These are phyloP conservation scores for Helogale parvula DNA, from an alignment of 2,113 vertebrate genomes.

Conservation along the genomic window DNA sequence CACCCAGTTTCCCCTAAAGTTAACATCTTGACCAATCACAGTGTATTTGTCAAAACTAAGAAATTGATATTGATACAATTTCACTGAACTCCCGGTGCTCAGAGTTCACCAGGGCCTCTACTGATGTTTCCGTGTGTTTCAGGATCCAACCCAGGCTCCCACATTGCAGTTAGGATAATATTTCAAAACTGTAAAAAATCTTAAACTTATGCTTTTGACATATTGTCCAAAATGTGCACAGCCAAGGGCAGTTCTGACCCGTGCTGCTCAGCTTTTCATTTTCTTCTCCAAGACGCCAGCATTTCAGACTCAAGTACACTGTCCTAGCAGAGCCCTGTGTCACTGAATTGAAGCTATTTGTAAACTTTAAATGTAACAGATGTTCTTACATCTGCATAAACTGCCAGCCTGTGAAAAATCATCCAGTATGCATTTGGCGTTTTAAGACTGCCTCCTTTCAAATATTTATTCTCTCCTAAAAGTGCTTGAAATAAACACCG, in stretches of 20 bases:
- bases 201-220: background rate
- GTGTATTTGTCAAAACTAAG: background rate
- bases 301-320: background rate
- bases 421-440: background rate
- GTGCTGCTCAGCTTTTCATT: accelerated
- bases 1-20: background rate
- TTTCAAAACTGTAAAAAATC: background rate
- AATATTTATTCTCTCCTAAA: background rate
- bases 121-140: background rate
- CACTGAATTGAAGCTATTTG: background rate
- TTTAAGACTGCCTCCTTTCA: background rate
- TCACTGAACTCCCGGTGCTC: background rate
- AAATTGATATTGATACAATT: background rate
- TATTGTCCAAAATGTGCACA: background rate
- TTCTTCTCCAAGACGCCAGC: background rate
- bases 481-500: background rate
- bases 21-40: background rate
- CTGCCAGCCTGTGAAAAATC: background rate
- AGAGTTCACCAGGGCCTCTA: background rate
- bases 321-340: background rate
- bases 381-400: background rate
- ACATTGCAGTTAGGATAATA: background rate
- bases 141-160: background rate
- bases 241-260: accelerated
- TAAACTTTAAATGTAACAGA: background rate